phyloP scores from a whole-genome alignment of 2,888 invertebrate genomes.

The Drosophila rellima region DNA sequence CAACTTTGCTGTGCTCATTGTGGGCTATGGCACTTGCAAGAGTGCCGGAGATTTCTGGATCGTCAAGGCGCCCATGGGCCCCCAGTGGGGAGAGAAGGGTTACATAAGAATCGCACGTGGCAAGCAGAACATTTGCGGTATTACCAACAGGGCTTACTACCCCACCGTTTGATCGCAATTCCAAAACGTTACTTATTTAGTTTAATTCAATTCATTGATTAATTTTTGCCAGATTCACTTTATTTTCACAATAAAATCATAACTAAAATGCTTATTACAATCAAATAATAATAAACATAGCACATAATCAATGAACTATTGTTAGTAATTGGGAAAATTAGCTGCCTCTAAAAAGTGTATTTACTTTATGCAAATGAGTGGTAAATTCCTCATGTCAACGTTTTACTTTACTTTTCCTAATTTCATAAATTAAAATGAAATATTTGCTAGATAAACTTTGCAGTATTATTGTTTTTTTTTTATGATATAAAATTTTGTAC shows the following conservation, averaged over 20 bases:
- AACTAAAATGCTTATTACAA: not conserved
- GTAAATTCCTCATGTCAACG: not conserved
- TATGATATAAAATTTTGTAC: conserved; percentile 17
- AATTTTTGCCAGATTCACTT: not conserved
- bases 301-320: not conserved
- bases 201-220: not conserved
- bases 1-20: conserved; percentile 35
- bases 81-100: conserved; percentile 30
- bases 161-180: conserved; percentile 5
- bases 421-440: conserved; percentile 8
- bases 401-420: not conserved
- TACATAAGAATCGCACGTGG: conserved; percentile 43
- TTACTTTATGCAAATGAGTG: not conserved
- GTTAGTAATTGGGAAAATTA: not conserved
- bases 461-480: conserved; percentile 8
- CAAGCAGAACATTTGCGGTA: conserved; percentile 37
- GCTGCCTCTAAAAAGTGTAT: not conserved
- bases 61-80: conserved; percentile 30
- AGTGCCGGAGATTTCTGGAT: conserved; percentile 39
- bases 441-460: conserved; percentile 15
- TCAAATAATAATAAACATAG: not conserved
- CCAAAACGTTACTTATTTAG: not conserved
- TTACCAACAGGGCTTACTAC: conserved; percentile 29
- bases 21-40: conserved; percentile 35
- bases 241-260: not conserved